Conservation (phyloP, 1,140 invertebrate genomes). For the Yoshiicerus persimilis region DNA sequence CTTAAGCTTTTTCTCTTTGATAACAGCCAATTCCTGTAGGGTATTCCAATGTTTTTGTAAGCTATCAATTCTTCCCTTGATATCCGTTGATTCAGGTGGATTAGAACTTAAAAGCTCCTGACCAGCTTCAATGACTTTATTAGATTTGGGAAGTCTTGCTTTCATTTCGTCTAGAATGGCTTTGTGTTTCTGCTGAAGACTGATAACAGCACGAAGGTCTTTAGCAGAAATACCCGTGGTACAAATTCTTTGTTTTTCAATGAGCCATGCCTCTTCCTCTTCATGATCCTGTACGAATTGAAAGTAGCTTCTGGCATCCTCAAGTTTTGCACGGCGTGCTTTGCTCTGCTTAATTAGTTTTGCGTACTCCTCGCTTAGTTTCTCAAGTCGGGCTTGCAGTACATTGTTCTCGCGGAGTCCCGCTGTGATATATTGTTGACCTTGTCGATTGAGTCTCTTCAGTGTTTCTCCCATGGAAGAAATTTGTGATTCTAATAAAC, state of each 20-base stretch:
- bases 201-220: conserved; percentile 84
- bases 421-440: conserved; percentile 58
- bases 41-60: conserved; percentile 82
- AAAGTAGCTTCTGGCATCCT: conserved; percentile 89
- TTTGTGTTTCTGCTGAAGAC: conserved; percentile 92
- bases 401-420: conserved; percentile 63
- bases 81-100: conserved; percentile 75
- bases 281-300: conserved; percentile 94
- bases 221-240: conserved; percentile 87
- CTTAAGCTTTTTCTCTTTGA: conserved; percentile 80
- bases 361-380: conserved; percentile 62
- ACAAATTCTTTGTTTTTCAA: conserved; percentile 87
- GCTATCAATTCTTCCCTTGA: conserved; percentile 74
- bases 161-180: conserved; percentile 87
- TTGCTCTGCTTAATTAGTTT: conserved; percentile 70
- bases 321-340: conserved; percentile 75
- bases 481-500: conserved; percentile 85
- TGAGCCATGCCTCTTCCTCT: conserved; percentile 89
- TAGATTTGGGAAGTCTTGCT: conserved; percentile 74
- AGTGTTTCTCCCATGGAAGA: conserved; percentile 77
- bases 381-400: conserved; percentile 68
- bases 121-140: conserved; percentile 73
- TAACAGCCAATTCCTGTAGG: conserved; percentile 78
- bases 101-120: conserved; percentile 72
- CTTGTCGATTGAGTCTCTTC: conserved; percentile 71